These are phyloP conservation scores for Ooceraea biroi DNA, from an alignment of 1,140 invertebrate genomes.

Conservation along the genomic window DNA sequence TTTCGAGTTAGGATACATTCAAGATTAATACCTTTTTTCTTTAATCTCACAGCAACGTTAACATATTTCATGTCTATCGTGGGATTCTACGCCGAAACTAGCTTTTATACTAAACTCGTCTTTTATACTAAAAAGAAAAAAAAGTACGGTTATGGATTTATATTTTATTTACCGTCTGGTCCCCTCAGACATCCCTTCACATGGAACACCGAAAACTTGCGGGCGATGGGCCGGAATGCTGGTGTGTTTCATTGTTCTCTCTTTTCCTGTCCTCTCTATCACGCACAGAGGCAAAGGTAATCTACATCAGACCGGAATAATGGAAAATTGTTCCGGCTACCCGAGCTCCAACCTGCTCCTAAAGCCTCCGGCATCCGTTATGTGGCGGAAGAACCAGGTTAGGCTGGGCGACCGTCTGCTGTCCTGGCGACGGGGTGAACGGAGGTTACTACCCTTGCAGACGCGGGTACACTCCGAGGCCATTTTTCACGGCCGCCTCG, in stretches of 20 bases:
- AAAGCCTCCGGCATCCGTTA: conserved; percentile 60
- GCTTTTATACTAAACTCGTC: too few species aligned
- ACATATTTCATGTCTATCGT: not conserved
- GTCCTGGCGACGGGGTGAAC: conserved; percentile 63
- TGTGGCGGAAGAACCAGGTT: conserved; percentile 45
- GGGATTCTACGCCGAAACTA: not conserved
- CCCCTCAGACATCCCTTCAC: not conserved
- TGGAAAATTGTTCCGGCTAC: conserved; percentile 61
- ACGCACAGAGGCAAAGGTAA: conserved; percentile 13
- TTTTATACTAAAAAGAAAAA: too few species aligned
- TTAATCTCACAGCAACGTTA: not conserved
- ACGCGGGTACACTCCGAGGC: conserved; percentile 25
- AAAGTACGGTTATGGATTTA: not conserved
- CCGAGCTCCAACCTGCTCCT: conserved; percentile 47
- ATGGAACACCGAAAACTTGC: conserved; percentile 12
- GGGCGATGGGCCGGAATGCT: not conserved
- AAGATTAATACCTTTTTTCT: not conserved
- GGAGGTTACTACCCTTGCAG: conserved; percentile 67
- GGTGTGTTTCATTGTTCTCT: conserved; percentile 51
- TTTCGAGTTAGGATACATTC: not conserved
- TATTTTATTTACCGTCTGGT: conserved; percentile 18
- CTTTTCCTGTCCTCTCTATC: conserved; percentile 6
- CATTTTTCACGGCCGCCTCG: conserved; percentile 66
- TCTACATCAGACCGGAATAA: conserved; percentile 65
- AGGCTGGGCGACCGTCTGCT: conserved; percentile 47